These are phyloP conservation scores for Agelaius tricolor DNA, from an alignment of 2,113 vertebrate genomes.

Conservation along the genomic window DNA sequence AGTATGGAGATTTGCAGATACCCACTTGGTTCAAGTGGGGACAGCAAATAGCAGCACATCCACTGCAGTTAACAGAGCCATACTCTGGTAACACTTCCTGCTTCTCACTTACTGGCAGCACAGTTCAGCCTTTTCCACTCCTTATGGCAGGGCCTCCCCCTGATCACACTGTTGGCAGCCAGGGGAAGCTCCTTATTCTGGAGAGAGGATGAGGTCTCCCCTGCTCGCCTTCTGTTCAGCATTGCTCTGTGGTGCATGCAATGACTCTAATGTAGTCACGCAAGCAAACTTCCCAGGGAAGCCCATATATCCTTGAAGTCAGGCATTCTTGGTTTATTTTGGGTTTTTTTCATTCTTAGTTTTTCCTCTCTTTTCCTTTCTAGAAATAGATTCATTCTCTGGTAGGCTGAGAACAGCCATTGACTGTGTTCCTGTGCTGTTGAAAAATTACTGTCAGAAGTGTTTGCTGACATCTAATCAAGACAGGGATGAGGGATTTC, in stretches of 20 bases:
- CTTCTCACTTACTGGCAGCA: neutral
- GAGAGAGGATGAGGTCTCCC: neutral
- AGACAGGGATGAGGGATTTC: slow-evolving; percentile 45
- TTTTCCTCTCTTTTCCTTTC: neutral
- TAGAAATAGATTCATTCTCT: neutral
- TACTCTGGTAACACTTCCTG: neutral
- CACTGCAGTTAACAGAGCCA: neutral
- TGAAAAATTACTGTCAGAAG: slow-evolving; percentile 38
- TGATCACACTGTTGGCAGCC: neutral
- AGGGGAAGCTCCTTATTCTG: neutral
- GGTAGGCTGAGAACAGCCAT: neutral
- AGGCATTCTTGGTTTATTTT: neutral
- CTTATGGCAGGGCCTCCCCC: neutral
- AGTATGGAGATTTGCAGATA: neutral
- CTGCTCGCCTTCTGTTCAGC: neutral
- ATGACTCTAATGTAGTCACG: neutral
- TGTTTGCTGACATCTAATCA: slow-evolving; percentile 50
- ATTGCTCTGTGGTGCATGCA: neutral
- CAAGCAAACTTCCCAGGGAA: slow-evolving; percentile 7
- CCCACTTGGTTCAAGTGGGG: neutral
- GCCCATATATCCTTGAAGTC: neutral
- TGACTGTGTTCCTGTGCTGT: neutral
- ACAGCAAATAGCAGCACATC: neutral
- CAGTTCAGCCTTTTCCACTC: neutral
- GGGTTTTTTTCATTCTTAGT: rapidly evolving